Conservation (phyloP, 2,113 vertebrate species). For the Butorides virescens region DNA sequence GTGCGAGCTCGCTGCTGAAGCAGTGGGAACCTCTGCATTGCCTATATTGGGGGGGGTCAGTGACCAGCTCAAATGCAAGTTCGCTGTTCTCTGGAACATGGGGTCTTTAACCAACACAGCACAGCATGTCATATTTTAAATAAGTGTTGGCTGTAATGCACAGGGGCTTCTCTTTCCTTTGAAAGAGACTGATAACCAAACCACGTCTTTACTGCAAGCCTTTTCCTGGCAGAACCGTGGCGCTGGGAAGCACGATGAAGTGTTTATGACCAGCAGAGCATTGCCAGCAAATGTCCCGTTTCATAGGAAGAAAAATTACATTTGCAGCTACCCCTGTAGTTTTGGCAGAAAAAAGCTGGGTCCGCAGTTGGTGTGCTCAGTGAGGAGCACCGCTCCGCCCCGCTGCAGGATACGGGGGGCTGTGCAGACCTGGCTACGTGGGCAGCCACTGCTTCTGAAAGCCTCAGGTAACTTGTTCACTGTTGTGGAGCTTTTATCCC, state of each 20-base stretch:
- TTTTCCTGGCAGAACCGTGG: neutral
- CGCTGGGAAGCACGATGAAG: neutral
- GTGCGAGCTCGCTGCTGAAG: neutral
- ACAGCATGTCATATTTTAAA: neutral
- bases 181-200: neutral
- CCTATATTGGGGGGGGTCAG: accelerated
- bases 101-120: no score
- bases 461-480: no score
- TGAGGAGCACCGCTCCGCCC: accelerated
- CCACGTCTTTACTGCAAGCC: neutral
- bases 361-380: accelerated
- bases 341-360: neutral
- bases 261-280: neutral
- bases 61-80: neutral
- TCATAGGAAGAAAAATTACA: neutral
- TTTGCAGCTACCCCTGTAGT: neutral
- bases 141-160: accelerated
- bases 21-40: neutral
- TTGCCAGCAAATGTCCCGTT: neutral
- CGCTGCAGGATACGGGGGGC: accelerated
- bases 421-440: accelerated
- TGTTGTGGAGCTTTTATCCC: neutral
- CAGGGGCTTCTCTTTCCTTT: neutral
- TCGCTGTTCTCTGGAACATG: neutral
- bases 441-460: neutral